These are phyloP conservation scores for Neocloeon triangulifer DNA, from an alignment of 1,140 invertebrate genomes.

Conservation along the genomic window DNA sequence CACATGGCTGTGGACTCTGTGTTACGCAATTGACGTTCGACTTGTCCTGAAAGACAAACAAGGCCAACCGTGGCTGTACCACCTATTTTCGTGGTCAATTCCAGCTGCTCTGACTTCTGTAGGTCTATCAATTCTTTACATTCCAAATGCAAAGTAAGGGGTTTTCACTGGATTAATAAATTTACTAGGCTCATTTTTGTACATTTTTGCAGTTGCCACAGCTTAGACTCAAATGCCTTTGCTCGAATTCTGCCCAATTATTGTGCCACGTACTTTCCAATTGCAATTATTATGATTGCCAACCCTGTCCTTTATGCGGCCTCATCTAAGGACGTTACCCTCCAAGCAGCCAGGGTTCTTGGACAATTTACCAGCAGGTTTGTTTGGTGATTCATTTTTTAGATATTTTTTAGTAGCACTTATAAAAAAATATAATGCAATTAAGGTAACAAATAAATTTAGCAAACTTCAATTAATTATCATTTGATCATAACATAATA, in stretches of 20 bases:
- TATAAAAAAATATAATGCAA: too few species aligned
- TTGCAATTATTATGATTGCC: slow-evolving; percentile 44
- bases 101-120: slow-evolving; percentile 38
- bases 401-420: too few species aligned
- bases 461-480: too few species aligned
- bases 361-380: slow-evolving; percentile 41
- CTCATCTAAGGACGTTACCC: slow-evolving; percentile 36
- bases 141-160: slow-evolving; percentile 51
- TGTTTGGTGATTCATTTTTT: too few species aligned
- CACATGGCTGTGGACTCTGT: slow-evolving; percentile 64
- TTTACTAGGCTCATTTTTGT: slow-evolving; percentile 1
- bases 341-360: slow-evolving; percentile 30
- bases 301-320: slow-evolving; percentile 47
- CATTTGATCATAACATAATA: too few species aligned
- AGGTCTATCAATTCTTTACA: slow-evolving; percentile 45
- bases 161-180: not conserved
- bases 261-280: slow-evolving; percentile 44
- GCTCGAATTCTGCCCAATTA: slow-evolving; percentile 53
- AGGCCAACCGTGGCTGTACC: slow-evolving; percentile 32
- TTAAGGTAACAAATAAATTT: too few species aligned
- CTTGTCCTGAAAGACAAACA: slow-evolving; percentile 33
- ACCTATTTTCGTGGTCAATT: slow-evolving; percentile 41
- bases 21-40: slow-evolving; percentile 58
- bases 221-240: slow-evolving; percentile 29
- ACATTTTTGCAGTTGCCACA: slow-evolving; percentile 41